Evolutionary conservation across 2,888 invertebrate species (phyloP).

Genomic region (Myathropa florea): DNA sequence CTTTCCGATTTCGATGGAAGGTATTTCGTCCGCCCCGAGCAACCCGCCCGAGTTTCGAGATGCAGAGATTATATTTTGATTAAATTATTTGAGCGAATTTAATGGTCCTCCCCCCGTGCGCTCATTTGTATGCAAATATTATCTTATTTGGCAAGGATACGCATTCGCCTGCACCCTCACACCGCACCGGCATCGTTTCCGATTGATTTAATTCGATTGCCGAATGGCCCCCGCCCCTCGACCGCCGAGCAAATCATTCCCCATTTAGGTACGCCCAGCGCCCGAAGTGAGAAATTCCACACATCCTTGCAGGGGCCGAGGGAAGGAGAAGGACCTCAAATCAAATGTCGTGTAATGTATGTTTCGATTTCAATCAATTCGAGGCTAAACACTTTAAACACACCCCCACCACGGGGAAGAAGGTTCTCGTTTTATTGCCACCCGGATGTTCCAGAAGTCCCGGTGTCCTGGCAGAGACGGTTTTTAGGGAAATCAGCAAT

Average conservation of each 20-base stretch:
- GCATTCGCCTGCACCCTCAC: background rate
- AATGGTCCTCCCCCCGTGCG: constrained; percentile 55
- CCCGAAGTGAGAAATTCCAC: constrained; percentile 65
- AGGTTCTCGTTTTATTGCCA: constrained; percentile 51
- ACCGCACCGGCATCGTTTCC: background rate
- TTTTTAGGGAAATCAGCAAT: constrained; percentile 67
- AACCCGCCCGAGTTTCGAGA: constrained; percentile 44
- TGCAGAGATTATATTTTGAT: constrained; percentile 70
- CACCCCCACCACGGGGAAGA: constrained; percentile 3
- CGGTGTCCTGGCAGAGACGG: constrained; percentile 24
- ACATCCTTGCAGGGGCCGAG: constrained; percentile 40
- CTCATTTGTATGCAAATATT: constrained; percentile 71
- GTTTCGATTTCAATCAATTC: constrained; percentile 69
- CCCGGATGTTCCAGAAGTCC: background rate
- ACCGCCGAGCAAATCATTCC: background rate
- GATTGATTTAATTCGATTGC: constrained; percentile 69
- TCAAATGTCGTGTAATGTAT: constrained; percentile 63
- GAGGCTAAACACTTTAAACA: constrained; percentile 60
- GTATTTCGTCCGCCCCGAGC: constrained; percentile 62
- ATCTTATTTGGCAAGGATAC: constrained; percentile 52
- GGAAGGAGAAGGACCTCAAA: constrained; percentile 49
- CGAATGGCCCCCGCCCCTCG: background rate
- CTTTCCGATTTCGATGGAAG: constrained; percentile 56
- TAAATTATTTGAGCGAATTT: constrained; percentile 70
- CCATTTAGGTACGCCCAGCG: constrained; percentile 49